Evolutionary conservation across 2,113 vertebrate species (phyloP).

Genomic region (Athene cunicularia): DNA sequence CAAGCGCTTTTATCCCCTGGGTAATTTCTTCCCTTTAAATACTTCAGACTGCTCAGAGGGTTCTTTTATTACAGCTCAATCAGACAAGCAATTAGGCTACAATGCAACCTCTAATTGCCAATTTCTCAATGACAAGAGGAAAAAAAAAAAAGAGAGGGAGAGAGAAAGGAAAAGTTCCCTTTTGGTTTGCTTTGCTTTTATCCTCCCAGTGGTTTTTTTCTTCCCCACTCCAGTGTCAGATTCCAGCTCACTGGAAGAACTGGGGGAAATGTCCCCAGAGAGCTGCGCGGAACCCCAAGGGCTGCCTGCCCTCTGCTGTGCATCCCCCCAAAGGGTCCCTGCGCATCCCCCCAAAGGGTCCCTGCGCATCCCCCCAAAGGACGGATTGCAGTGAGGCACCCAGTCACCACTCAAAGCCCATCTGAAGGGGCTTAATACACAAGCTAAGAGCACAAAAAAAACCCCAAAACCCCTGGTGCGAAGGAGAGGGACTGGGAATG

Average conservation of each 20-base stretch:
- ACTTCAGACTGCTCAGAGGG: background rate
- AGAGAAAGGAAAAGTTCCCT: background rate
- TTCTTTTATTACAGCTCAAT: background rate
- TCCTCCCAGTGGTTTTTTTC: background rate
- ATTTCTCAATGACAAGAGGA: background rate
- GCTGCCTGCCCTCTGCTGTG: background rate
- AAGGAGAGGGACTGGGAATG: background rate
- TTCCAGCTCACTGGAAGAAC: background rate
- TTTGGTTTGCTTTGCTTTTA: background rate
- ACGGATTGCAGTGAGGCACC: fast-evolving
- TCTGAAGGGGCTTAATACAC: fast-evolving
- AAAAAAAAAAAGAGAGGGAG: background rate
- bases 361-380: background rate
- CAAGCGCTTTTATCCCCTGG: background rate
- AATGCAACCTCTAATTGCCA: background rate
- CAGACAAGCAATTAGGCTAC: background rate
- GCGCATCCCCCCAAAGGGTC: background rate
- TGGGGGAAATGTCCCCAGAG: background rate
- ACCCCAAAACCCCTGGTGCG: background rate
- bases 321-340: too few species aligned
- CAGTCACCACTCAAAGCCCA: background rate
- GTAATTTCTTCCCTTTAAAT: background rate
- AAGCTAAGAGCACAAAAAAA: fast-evolving
- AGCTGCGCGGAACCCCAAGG: background rate
- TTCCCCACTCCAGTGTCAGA: background rate